Evolutionary conservation across 1,140 invertebrate genomes (phyloP).

Genomic region (Diprion similis): DNA sequence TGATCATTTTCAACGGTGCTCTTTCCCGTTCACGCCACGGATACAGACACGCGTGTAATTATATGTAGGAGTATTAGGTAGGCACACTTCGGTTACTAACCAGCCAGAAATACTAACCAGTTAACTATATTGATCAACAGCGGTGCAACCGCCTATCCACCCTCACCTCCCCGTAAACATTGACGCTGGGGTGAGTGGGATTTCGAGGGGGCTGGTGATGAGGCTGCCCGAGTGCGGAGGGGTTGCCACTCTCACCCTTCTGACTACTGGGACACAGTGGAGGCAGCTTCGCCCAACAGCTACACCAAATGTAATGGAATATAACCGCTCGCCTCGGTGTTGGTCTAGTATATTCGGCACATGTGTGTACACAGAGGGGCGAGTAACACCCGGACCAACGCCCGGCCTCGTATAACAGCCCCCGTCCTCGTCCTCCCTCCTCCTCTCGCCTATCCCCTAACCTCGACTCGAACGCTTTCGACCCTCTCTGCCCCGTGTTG

Average conservation of each 20-base stretch:
- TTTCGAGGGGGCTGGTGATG: conserved; percentile 11
- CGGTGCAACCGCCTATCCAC: conserved; percentile 33
- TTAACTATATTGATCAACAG: conserved; percentile 48
- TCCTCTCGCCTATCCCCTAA: no score
- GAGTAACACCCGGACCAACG: no score
- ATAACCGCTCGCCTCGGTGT: background rate
- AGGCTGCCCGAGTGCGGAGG: conserved; percentile 1
- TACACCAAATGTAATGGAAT: conserved; percentile 8
- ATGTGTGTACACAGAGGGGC: no score
- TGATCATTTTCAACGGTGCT: no score
- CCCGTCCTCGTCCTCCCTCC: no score
- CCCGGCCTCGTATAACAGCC: no score
- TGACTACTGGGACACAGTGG: background rate
- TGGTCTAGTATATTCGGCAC: background rate
- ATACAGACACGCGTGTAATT: no score
- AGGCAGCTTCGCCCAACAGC: background rate
- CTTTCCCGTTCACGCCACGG: no score
- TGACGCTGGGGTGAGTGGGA: conserved; percentile 20
- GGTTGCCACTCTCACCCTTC: background rate
- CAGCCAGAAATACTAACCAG: conserved; percentile 28
- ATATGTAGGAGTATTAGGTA: background rate
- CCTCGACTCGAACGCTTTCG: no score
- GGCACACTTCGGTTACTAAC: conserved; percentile 7
- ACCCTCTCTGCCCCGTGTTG: no score
- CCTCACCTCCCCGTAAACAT: conserved; percentile 36